Base-by-base conservation (phyloP, 2,113 vertebrate species). In the Coptodon rendalli region DNA sequence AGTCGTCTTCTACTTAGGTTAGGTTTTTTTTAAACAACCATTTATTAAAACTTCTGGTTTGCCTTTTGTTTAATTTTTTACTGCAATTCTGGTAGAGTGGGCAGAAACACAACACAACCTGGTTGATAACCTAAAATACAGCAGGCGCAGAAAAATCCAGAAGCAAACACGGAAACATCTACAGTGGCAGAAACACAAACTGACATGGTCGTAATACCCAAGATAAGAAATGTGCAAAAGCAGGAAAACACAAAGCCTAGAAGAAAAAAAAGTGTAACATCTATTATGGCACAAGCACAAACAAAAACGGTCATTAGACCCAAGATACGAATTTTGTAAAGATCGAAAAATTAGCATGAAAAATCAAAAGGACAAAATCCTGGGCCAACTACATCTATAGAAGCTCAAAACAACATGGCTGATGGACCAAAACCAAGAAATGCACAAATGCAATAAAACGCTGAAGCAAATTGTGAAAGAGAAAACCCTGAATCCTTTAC, bases 341-440 rank as follows among this genome's bases (percentile, higher is more conserved):
- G 1, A 61, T 0, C 2, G 1, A 61, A 61, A 61, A 19, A 4
- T 34, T 0, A 34, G 0, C 57, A 34, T 19, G 29, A 19, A 61
- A 61, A 34, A 19, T 10, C 0, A 0, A 61, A 34, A 61, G 29
- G 29, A 61, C 14, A 19, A 61, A 61, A 0, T 61, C 8, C 14
- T 61, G 57, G 27, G 8, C 14, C 57, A 61, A 31, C 27, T 31
- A 61, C 27, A 31, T 31, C 57, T 61, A 10, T 19, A 61, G 57
- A 61, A 61, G 29, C 29, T 61, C 29, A 34, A 61, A 61, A 61
- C 29, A 10, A 19, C 5, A 0, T 34, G 5, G 16, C 57, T 61
- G 57, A 34, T 61, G 1, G 57, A 61, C 5, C 57, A 61, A 61
- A 34, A 34, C 29, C 3, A 31, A 34, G 57, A 61, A 61, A 61